phyloP scores from a whole-genome alignment of 2,888 invertebrate genomes.

The Dasysyrphus tricinctus region DNA sequence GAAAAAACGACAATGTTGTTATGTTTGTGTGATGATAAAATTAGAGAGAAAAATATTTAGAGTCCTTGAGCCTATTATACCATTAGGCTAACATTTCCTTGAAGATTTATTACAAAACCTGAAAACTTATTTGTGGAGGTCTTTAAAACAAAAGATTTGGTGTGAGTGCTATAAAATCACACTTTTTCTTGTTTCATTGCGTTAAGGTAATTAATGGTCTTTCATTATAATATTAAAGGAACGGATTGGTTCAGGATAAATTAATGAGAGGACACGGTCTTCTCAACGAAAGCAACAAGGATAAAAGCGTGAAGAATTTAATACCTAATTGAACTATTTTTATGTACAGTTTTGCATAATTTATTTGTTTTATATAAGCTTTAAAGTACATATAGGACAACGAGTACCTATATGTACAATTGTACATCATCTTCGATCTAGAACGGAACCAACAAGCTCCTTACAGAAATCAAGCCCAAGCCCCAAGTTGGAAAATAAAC shows the following conservation, averaged over 20 bases:
- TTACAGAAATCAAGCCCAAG: too few relatives aligned
- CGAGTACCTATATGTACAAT: too few relatives aligned
- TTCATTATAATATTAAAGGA: background rate
- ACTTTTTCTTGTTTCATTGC: background rate
- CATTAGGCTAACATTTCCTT: background rate
- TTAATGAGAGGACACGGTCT: background rate
- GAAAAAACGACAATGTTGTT: background rate
- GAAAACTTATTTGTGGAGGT: background rate
- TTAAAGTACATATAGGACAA: too few relatives aligned
- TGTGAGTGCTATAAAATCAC: background rate
- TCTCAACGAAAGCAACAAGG: too few relatives aligned
- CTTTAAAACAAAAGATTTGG: background rate
- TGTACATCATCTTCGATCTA: too few relatives aligned
- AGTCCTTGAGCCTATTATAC: background rate
- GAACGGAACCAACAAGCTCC: too few relatives aligned
- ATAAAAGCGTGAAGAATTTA: too few relatives aligned
- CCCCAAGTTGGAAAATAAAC: too few relatives aligned
- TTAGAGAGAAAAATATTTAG: background rate
- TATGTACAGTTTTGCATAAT: too few relatives aligned
- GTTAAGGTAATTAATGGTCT: too few relatives aligned
- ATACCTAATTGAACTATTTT: too few relatives aligned
- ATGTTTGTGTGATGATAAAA: conserved; percentile 7
- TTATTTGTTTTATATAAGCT: too few relatives aligned
- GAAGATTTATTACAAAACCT: conserved; percentile 23
- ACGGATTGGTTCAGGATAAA: background rate